Conservation (phyloP, 1,140 invertebrate genomes). For the Drosophila fuyamai region DNA sequence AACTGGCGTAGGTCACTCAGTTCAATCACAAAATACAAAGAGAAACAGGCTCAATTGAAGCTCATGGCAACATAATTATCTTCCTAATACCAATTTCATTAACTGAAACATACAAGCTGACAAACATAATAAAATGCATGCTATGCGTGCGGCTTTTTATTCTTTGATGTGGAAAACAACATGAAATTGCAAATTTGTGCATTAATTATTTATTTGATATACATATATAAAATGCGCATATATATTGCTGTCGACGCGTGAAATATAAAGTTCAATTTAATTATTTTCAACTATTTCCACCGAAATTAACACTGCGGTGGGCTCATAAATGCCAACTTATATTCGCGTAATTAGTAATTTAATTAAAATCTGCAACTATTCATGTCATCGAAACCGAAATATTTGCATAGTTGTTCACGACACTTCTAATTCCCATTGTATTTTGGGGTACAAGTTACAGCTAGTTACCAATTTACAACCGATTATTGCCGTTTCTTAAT, state of each 20-base stretch:
- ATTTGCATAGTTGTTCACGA: slow-evolving; percentile 6
- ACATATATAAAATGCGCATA: slow-evolving; percentile 4
- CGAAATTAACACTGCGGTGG: slow-evolving; percentile 61
- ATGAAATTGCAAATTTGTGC: slow-evolving; percentile 23
- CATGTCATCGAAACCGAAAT: slow-evolving; percentile 49
- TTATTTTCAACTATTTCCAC: slow-evolving; percentile 47
- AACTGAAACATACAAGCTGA: slow-evolving; percentile 24
- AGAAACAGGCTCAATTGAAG: neutral
- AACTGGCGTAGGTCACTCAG: neutral
- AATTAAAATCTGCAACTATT: slow-evolving; percentile 61
- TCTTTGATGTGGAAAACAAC: slow-evolving; percentile 37
- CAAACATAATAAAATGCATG: slow-evolving; percentile 1
- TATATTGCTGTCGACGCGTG: neutral
- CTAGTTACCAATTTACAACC: slow-evolving; percentile 14
- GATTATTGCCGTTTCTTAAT: slow-evolving; percentile 16
- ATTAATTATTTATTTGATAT: slow-evolving; percentile 24
- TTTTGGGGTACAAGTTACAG: neutral
- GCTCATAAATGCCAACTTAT: slow-evolving; percentile 45
- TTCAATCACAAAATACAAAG: neutral
- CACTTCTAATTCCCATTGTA: slow-evolving; percentile 26
- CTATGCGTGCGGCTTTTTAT: neutral
- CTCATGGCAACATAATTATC: slow-evolving; percentile 19
- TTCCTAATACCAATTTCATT: slow-evolving; percentile 37
- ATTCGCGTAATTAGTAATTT: slow-evolving; percentile 68
- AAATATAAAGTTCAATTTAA: slow-evolving; percentile 51